A percentile compares a stretch with the other conserved stretches of the same genome.
These are phyloP conservation scores for Rousettus madagascariensis DNA, from an alignment of 2,797 vertebrate species.

Conservation along the genomic window DNA sequence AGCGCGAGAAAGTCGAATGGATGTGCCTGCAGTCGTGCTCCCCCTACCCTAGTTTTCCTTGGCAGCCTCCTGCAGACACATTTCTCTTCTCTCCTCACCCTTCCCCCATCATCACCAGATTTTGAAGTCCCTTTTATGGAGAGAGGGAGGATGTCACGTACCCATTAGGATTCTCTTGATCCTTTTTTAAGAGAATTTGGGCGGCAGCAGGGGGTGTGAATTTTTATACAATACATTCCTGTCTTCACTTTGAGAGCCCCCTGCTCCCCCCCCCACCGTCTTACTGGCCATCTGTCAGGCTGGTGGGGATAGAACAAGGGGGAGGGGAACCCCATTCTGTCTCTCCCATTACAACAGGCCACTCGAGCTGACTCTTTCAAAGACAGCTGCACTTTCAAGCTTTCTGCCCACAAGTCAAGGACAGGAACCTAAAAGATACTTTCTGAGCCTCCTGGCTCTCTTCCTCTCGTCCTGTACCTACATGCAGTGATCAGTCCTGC, in stretches of 20 bases:
- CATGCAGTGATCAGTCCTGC: not conserved
- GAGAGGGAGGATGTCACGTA: conserved; percentile 71
- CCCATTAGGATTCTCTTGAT: conserved; percentile 80
- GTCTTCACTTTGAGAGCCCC: conserved; percentile 75
- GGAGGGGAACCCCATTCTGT: not conserved
- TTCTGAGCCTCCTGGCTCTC: not conserved
- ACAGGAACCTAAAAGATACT: not conserved
- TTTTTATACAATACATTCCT: conserved; percentile 83
- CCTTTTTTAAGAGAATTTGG: conserved; percentile 80
- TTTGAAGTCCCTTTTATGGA: conserved; percentile 74
- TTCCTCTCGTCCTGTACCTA: not conserved
- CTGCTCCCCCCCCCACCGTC: conserved; percentile 24
- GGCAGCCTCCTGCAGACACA: conserved; percentile 49
- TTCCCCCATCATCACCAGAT: conserved; percentile 61
- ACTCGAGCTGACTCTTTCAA: not conserved
- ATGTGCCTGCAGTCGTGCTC: not conserved
- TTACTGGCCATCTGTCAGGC: conserved; percentile 76
- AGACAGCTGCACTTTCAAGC: not conserved
- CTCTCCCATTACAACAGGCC: not conserved
- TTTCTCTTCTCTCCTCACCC: conserved; percentile 50
- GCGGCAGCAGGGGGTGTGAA: conserved; percentile 80
- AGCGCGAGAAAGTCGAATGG: not conserved
- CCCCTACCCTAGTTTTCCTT: not conserved
- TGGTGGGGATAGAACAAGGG: conserved; percentile 40
- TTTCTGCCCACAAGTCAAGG: not conserved